Base-by-base conservation (phyloP, 1,140 invertebrate genomes). In the Hydropsyche tenuis region DNA sequence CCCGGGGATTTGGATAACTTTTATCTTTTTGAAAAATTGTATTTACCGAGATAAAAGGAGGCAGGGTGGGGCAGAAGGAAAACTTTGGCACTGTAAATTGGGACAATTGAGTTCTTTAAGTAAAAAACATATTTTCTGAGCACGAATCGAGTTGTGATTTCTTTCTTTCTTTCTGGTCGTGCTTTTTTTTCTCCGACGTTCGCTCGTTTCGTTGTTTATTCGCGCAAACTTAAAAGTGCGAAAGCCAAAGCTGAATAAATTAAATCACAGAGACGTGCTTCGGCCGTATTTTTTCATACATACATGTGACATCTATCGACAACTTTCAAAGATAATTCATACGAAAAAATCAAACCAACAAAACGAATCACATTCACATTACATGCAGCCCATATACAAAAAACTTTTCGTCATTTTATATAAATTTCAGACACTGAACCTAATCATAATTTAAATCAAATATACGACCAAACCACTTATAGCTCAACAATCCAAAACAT, bases 21-120 rank as follows among this genome's bases (percentile, higher is more conserved):
- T 70, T 70, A 70, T 70, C 68, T 56, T 46, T 46, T 68, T 70
- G 68, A 70, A 60, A 70, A 70, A 70, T 70, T 70, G 68, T 70
- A 70, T 70, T 56, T 51, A 53, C 65, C 37, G 42, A 68, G 65
- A 68, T 68, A 68, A 68, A 65, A 65, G 45, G 45, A 46, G 1
- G 16, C 48, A 14, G 14, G 14, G 14, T 4, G 14, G 46, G 14
- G 23, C 4, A 62, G 68, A 45, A 56, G 16, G 37, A 70, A 70
- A 70, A 56, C 27, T 70, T 70, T 56, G 18, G 25, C 48, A 51
- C 46, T 70, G 45, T 70, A 70, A 70, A 70, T 70, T 70, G 51
- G 68, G 22, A 70, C 20, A 70, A 70, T 70, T 70, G 68, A 53
- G 68, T 42, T 70, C 51, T 68, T 68, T 51, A 48, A 68, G 30